These are phyloP conservation scores for Sebastes nivosus DNA, from an alignment of 2,797 vertebrate genomes.

Conservation along the genomic window DNA sequence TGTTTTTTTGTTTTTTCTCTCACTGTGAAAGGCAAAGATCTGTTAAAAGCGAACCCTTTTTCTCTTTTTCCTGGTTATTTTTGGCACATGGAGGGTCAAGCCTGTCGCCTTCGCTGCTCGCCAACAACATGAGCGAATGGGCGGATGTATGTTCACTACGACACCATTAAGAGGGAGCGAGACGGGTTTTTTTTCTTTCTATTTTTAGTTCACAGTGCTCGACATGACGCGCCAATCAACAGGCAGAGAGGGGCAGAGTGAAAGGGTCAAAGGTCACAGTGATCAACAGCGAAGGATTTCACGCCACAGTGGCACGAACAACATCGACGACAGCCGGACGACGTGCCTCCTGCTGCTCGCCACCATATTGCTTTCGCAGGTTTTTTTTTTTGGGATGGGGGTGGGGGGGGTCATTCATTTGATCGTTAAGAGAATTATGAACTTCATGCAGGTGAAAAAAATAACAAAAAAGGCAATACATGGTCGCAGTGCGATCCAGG, in stretches of 20 bases:
- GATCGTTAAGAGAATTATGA: slow-evolving; percentile 5
- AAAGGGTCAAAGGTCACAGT: slow-evolving; percentile 73
- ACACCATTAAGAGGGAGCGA: neutral
- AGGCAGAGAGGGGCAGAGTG: slow-evolving; percentile 34
- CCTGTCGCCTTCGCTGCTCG: slow-evolving; percentile 8
- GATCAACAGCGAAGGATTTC: slow-evolving; percentile 55
- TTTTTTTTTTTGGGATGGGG: neutral
- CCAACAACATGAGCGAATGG: neutral
- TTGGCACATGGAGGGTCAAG: slow-evolving; percentile 69
- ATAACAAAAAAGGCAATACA: slow-evolving; percentile 43
- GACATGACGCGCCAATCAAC: slow-evolving; percentile 29
- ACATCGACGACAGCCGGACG: slow-evolving; percentile 8
- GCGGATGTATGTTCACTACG: slow-evolving; percentile 11
- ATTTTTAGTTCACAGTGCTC: slow-evolving; percentile 68
- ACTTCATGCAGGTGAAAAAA: slow-evolving; percentile 43
- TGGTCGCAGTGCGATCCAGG: slow-evolving; percentile 40
- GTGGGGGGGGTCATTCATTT: slow-evolving; percentile 17
- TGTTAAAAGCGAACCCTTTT: slow-evolving; percentile 7
- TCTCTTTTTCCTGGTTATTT: slow-evolving; percentile 38
- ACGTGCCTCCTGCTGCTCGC: slow-evolving; percentile 4
- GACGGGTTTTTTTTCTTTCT: neutral
- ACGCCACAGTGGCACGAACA: slow-evolving; percentile 14
- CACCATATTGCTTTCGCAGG: slow-evolving; percentile 40
- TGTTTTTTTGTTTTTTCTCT: slow-evolving; percentile 7
- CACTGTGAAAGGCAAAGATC: slow-evolving; percentile 59